Evolutionary conservation across 1,140 invertebrate genomes (phyloP).

Genomic region (Papilio aristodemus): DNA sequence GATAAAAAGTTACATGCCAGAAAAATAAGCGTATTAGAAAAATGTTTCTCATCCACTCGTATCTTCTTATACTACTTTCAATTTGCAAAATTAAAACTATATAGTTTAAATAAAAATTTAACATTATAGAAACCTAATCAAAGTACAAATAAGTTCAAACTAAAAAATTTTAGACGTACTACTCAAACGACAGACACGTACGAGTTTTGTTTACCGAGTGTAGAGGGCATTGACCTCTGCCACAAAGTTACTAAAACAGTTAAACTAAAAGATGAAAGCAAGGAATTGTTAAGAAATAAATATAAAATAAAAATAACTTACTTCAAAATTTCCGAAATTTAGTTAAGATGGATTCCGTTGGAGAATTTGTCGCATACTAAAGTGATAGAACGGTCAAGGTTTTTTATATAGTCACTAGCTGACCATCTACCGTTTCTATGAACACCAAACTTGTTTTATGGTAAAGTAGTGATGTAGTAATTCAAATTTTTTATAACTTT

Average conservation of each 20-base stretch:
- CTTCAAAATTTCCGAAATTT: not conserved
- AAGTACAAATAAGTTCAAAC: not conserved
- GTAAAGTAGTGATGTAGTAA: not conserved
- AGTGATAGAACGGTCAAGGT: slow-evolving; percentile 4
- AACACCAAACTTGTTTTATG: slow-evolving; percentile 8
- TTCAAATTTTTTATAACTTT: too few relatives aligned
- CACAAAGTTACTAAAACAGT: not conserved
- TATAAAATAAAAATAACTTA: slow-evolving; percentile 13
- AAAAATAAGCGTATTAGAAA: too few relatives aligned
- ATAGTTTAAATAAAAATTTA: too few relatives aligned
- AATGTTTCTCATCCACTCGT: too few relatives aligned
- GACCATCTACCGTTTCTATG: not conserved
- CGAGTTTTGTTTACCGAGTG: too few relatives aligned
- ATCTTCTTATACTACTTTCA: too few relatives aligned
- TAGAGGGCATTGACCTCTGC: not conserved
- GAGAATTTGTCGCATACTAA: slow-evolving; percentile 23
- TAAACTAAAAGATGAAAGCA: not conserved
- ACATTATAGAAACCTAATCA: too few relatives aligned
- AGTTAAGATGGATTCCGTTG: slow-evolving; percentile 6
- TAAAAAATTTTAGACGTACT: not conserved
- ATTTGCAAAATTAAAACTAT: too few relatives aligned
- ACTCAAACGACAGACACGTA: not conserved
- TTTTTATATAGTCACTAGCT: slow-evolving; percentile 25
- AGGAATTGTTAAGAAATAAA: not conserved
- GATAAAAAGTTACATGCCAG: too few relatives aligned